Evolutionary conservation across 2,113 vertebrate species (phyloP).

Genomic region (Tetrao urogallus): DNA sequence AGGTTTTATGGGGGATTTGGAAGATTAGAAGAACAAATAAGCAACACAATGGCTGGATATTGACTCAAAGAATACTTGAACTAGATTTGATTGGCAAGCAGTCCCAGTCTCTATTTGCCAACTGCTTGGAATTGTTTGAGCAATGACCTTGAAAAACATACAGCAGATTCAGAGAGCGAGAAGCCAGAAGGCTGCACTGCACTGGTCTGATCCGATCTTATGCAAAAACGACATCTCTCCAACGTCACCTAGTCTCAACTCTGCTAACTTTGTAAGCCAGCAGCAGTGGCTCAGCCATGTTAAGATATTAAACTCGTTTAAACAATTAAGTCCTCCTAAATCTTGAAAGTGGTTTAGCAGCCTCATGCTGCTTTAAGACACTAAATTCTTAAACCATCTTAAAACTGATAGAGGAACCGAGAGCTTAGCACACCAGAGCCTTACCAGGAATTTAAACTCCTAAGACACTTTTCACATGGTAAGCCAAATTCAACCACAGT

Average conservation of each 20-base stretch:
- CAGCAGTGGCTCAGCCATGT: slow-evolving; percentile 38
- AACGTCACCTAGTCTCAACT: slow-evolving; percentile 30
- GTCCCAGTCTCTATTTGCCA: slow-evolving; percentile 63
- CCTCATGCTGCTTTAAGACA: slow-evolving; percentile 34
- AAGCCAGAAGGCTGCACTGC: slow-evolving; percentile 27
- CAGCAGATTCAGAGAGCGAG: slow-evolving; percentile 29
- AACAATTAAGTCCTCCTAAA: slow-evolving; percentile 51
- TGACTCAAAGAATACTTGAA: slow-evolving; percentile 70
- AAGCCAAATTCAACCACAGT: slow-evolving; percentile 30
- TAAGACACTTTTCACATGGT: slow-evolving; percentile 33
- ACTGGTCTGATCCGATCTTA: slow-evolving; percentile 23
- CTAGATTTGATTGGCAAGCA: slow-evolving; percentile 67
- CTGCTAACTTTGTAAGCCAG: slow-evolving; percentile 42
- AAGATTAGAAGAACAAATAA: slow-evolving; percentile 72
- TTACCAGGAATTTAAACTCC: slow-evolving; percentile 26
- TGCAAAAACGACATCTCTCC: background rate
- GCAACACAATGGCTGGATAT: slow-evolving; percentile 66
- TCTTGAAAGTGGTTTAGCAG: slow-evolving; percentile 60
- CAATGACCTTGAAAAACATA: slow-evolving; percentile 69
- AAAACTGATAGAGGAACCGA: slow-evolving; percentile 1
- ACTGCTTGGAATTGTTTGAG: slow-evolving; percentile 69
- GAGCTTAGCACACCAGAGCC: background rate
- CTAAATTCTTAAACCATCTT: slow-evolving; percentile 53
- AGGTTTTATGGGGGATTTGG: slow-evolving; percentile 57
- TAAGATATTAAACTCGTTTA: slow-evolving; percentile 43